These are phyloP conservation scores for Heterohyrax brucei DNA, from an alignment of 2,797 vertebrate genomes.

Conservation along the genomic window DNA sequence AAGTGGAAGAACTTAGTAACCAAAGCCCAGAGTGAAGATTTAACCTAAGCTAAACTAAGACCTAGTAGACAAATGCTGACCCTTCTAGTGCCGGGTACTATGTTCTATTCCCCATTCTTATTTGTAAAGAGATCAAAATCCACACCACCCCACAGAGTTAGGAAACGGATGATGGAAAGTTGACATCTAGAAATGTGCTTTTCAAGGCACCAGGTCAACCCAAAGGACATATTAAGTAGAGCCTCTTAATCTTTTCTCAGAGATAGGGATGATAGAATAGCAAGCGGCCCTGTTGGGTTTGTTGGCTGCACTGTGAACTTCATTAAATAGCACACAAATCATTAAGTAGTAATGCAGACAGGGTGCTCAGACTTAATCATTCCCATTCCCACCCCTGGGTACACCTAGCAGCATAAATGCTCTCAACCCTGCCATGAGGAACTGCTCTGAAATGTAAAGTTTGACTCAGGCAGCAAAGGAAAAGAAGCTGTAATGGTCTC, in stretches of 20 bases:
- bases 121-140: not conserved
- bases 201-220: not conserved
- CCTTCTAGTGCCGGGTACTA: not conserved
- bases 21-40: slow-evolving; percentile 26
- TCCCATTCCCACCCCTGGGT: slow-evolving; percentile 66
- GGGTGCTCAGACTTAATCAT: slow-evolving; percentile 54
- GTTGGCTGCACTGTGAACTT: not conserved
- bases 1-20: not conserved
- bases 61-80: not conserved
- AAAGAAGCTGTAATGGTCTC: slow-evolving; percentile 70
- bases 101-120: not conserved
- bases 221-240: slow-evolving; percentile 34
- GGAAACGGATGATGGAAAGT: not conserved
- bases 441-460: slow-evolving; percentile 77
- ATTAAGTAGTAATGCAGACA: slow-evolving; percentile 61
- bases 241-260: slow-evolving; percentile 63
- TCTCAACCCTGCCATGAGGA: slow-evolving; percentile 57
- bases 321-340: slow-evolving; percentile 71
- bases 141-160: not conserved
- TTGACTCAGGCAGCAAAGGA: slow-evolving; percentile 45
- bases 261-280: slow-evolving; percentile 29
- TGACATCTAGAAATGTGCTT: not conserved
- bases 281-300: not conserved
- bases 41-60: not conserved
- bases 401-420: slow-evolving; percentile 35